Evolutionary conservation across 2,113 vertebrate species (phyloP).

Genomic region (Glaucidium brasilianum): DNA sequence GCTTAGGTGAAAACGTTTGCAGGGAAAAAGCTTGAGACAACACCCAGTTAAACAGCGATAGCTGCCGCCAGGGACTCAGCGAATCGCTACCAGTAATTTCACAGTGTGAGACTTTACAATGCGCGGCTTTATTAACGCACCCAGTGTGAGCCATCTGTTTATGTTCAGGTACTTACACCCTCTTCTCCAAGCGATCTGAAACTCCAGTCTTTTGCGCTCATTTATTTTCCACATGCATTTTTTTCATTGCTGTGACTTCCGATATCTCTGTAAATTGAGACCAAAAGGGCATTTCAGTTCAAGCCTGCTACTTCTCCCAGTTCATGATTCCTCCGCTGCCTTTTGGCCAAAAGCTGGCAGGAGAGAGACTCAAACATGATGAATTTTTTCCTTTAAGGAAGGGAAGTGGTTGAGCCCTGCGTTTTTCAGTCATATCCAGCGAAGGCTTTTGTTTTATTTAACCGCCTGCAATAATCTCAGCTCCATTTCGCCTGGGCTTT

Average conservation of each 20-base stretch:
- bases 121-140: fast-evolving
- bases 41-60: background rate
- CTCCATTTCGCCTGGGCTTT: background rate
- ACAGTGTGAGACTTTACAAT: fast-evolving
- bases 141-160: background rate
- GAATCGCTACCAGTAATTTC: fast-evolving
- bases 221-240: background rate
- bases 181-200: background rate
- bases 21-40: background rate
- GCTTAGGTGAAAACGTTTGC: background rate
- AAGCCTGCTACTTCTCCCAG: background rate
- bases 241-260: background rate
- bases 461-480: background rate
- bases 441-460: background rate
- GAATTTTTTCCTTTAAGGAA: background rate
- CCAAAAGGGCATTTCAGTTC: background rate
- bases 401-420: background rate
- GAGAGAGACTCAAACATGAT: background rate
- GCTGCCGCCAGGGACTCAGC: background rate
- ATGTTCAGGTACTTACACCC: background rate
- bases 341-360: background rate
- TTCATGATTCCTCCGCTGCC: background rate
- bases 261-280: background rate
- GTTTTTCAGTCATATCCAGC: background rate
- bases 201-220: fast-evolving